Base-by-base conservation (phyloP, 2,888 invertebrate genomes). In the Belgica antarctica region DNA sequence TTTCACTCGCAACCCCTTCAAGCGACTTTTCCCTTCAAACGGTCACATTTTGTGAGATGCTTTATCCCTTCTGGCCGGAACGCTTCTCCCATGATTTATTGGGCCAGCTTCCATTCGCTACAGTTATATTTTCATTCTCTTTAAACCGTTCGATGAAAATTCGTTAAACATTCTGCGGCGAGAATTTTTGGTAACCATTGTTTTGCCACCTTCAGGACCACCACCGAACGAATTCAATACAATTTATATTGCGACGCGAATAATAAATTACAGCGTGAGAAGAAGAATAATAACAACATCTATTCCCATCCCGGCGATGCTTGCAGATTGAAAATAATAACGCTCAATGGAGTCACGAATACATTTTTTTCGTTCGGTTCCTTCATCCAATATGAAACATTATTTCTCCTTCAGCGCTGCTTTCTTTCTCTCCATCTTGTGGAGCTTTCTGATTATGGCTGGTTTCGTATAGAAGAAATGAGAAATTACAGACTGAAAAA, bases 401-500 rank as follows among this genome's bases (percentile, higher is more conserved):
- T 52, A 52, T 52, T 41, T 52, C 52, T 17, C 52, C 52, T 52
- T 52, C 19, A 41, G 41, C 41, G 41, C 52, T 52, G n/a, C 22
- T 19, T 17, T 52, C 27, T 5, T 17, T 19, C 17, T 24, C 25
- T 24, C 3, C 22, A 59, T 59, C 12, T 59, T 31, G 27, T n/a
- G 12, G 17, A 61, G 25, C 27, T n/a, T 10, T 61, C 61, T 61
- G 28, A 52, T 52, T 52, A 61, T 61, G 28, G 31, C 28, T 61
- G 61, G 31, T 61, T 27, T 61, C 61, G 27, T 22, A 52, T 19
- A 63, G 41, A 63, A 63, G n/a, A n/a, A 63, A 66, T 66, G 65
- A 66, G 65, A 66, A 66, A 66, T 66, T 66, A 66, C 65, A 47
- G 65, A 46, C 65, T 66, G 65, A 66, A 66, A 61, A 66, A 66